These are phyloP conservation scores for Poecilobothrus nobilitatus DNA, from an alignment of 2,888 invertebrate genomes.

Conservation along the genomic window DNA sequence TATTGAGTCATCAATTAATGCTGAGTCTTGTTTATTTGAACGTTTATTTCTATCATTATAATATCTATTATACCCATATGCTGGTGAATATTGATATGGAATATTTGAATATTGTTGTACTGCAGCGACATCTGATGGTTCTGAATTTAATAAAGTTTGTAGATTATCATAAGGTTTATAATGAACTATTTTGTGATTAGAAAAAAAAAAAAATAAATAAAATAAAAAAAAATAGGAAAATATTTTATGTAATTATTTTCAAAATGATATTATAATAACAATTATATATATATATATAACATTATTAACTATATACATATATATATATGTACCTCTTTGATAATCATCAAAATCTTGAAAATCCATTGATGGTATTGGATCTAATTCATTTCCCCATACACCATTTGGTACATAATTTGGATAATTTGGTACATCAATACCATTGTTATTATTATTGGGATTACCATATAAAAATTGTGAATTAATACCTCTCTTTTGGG, in stretches of 20 bases:
- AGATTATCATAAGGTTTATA: constrained; percentile 42
- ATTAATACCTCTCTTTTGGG: constrained; percentile 40
- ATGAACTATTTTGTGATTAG: constrained; percentile 26
- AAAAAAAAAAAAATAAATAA: constrained; percentile 13
- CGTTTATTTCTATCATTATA: constrained; percentile 40
- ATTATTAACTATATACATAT: too few relatives aligned
- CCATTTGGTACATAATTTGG: constrained; percentile 28
- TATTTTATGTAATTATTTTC: too few relatives aligned
- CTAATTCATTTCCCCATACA: constrained; percentile 40
- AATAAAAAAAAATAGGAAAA: constrained; percentile 2
- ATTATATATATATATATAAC: too few relatives aligned
- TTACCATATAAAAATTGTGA: constrained; percentile 26
- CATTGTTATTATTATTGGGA: constrained; percentile 17
- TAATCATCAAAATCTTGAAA: constrained; percentile 40
- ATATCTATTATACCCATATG: constrained; percentile 30
- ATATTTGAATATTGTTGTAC: constrained; percentile 32
- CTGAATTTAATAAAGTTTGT: constrained; percentile 40
- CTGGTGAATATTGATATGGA: constrained; percentile 35
- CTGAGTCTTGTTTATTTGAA: constrained; percentile 36
- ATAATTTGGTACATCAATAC: not conserved
- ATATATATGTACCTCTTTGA: constrained; percentile 27
- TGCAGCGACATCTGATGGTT: constrained; percentile 23
- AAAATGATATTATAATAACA: too few relatives aligned
- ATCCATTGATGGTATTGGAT: constrained; percentile 33
- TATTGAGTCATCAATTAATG: constrained; percentile 32